Percentiles rank a stretch among this genome's conserved stretches.
These are phyloP conservation scores for Xestia c-nigrum DNA, from an alignment of 2,888 invertebrate genomes.

Conservation along the genomic window DNA sequence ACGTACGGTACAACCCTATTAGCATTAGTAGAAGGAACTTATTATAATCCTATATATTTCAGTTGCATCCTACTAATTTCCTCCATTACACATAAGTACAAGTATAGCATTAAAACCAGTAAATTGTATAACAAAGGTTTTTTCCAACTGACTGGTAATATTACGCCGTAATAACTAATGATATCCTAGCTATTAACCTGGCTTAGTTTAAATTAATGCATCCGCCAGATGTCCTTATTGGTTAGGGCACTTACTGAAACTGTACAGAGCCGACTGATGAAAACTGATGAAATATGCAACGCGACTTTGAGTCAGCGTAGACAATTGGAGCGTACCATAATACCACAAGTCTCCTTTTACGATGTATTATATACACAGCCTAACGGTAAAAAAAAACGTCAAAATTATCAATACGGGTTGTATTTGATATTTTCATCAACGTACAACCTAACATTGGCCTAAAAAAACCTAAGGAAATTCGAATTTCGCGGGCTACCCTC, in stretches of 20 bases:
- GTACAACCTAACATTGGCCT: no score
- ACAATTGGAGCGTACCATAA: background rate
- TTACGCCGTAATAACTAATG: constrained; percentile 26
- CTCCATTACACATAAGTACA: constrained; percentile 24
- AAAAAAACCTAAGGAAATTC: no score
- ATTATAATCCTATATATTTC: constrained; percentile 16
- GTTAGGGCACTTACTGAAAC: background rate
- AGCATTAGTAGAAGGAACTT: constrained; percentile 11
- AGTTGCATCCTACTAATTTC: constrained; percentile 25
- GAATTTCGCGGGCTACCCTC: no score
- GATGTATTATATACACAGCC: background rate
- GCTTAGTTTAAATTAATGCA: constrained; percentile 16
- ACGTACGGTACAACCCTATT: background rate
- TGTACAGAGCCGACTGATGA: background rate
- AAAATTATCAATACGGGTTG: no score
- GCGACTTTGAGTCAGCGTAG: background rate
- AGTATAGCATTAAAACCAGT: constrained; percentile 24
- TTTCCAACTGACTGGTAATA: background rate
- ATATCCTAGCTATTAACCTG: constrained; percentile 33
- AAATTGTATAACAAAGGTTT: background rate
- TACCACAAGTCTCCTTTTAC: background rate
- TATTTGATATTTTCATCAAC: no score
- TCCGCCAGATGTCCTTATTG: constrained; percentile 32
- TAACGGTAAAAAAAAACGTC: no score
- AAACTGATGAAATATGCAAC: constrained; percentile 19